phyloP scores from a whole-genome alignment of 2,113 vertebrate species.

The Pristiophorus japonicus region DNA sequence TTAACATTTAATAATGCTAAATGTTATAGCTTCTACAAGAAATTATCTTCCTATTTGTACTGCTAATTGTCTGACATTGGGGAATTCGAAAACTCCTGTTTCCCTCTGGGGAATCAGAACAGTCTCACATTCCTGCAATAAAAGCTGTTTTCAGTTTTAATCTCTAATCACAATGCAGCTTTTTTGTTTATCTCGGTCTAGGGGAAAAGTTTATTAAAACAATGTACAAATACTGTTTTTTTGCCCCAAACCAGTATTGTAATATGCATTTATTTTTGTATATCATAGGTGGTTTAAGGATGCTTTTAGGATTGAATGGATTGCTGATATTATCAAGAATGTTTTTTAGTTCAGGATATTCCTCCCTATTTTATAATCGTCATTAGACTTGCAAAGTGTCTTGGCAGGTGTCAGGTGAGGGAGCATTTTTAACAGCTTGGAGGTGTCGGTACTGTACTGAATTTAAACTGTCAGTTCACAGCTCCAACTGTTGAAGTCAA shows the following conservation, averaged over 20 bases:
- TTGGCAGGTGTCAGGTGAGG: not conserved
- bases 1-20: conserved; percentile 9
- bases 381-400: not conserved
- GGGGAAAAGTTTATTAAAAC: not conserved
- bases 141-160: not conserved
- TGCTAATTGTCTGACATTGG: not conserved
- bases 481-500: not conserved
- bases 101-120: not conserved
- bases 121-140: not conserved
- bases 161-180: not conserved
- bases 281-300: not conserved
- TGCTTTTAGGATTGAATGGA: not conserved
- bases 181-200: not conserved
- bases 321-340: not conserved
- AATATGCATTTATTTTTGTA: not conserved
- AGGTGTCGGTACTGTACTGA: conserved; percentile 1
- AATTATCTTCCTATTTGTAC: not conserved
- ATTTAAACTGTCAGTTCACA: conserved; percentile 31
- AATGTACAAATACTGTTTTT: not conserved
- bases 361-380: conserved; percentile 5
- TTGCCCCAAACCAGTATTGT: not conserved
- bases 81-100: conserved; percentile 8
- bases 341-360: not conserved
- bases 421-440: not conserved
- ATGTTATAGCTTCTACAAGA: not conserved